phyloP scores from a whole-genome alignment of 2,888 invertebrate species.

The Ichneumoninae sp. region DNA sequence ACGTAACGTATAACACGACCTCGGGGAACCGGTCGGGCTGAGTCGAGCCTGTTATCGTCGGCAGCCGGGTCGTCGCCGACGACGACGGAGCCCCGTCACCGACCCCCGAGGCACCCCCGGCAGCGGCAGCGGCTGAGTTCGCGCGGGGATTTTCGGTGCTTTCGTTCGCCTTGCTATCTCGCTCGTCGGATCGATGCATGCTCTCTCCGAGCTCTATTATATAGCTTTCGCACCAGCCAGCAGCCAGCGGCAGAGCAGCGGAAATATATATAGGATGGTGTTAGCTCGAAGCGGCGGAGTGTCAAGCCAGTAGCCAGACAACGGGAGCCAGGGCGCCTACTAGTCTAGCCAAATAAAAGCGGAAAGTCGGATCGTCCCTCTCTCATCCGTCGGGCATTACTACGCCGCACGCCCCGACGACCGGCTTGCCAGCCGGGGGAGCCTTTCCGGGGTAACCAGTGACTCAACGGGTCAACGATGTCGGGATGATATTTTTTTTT shows the following conservation, averaged over 20 bases:
- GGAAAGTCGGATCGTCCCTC: constrained; percentile 65
- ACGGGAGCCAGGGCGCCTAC: constrained; percentile 77
- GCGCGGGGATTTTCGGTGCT: constrained; percentile 42
- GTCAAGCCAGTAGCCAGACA: constrained; percentile 66
- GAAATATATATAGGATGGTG: not conserved
- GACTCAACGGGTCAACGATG: constrained; percentile 48
- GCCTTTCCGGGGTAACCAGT: constrained; percentile 12
- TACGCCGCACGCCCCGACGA: constrained; percentile 38
- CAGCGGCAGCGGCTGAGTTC: constrained; percentile 11
- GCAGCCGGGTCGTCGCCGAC: constrained; percentile 43
- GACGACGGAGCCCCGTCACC: constrained; percentile 59
- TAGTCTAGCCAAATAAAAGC: constrained; percentile 83
- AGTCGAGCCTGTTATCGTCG: constrained; percentile 31
- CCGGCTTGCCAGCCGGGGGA: not conserved
- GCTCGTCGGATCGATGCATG: constrained; percentile 56
- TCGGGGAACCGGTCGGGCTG: constrained; percentile 23
- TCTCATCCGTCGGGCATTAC: constrained; percentile 46
- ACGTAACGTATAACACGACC: constrained; percentile 56
- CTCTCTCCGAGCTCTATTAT: not conserved
- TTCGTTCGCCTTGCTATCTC: constrained; percentile 51
- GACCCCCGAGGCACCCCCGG: not conserved
- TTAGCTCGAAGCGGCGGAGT: constrained; percentile 2
- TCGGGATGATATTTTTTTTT: not conserved
- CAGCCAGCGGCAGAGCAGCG: constrained; percentile 13
- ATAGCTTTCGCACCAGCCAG: constrained; percentile 17